phyloP scores from a whole-genome alignment of 1,140 invertebrate species.

The Tetragnatha versicolor region DNA sequence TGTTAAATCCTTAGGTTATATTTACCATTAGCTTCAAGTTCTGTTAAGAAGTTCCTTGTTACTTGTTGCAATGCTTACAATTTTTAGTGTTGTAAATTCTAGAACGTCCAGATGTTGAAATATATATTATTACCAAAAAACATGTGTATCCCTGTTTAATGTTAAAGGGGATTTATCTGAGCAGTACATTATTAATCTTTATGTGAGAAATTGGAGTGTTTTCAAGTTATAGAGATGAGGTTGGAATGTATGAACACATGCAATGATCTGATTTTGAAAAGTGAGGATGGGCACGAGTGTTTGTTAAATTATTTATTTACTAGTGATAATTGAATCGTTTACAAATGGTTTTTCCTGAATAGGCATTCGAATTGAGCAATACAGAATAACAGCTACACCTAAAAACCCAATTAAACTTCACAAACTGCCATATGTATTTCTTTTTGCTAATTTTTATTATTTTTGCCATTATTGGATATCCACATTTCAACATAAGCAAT shows the following conservation, averaged over 20 bases:
- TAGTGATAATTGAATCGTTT: too few relatives aligned
- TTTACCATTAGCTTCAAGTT: neutral
- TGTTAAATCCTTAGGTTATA: neutral
- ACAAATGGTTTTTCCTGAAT: too few relatives aligned
- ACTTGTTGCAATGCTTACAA: neutral
- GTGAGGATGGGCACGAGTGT: neutral
- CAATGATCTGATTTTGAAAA: neutral
- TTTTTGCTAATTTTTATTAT: too few relatives aligned
- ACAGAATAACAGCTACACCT: too few relatives aligned
- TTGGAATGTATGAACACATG: neutral
- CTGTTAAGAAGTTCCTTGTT: neutral
- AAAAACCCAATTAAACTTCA: too few relatives aligned
- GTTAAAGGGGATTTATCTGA: constrained; percentile 14
- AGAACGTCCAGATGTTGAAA: constrained; percentile 21
- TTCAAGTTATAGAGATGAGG: neutral
- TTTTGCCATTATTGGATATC: too few relatives aligned
- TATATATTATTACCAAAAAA: neutral
- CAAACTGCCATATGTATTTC: too few relatives aligned
- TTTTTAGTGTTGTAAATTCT: constrained; percentile 10
- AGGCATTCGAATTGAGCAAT: too few relatives aligned
- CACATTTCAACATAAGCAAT: too few relatives aligned
- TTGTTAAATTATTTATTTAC: too few relatives aligned
- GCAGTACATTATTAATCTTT: neutral
- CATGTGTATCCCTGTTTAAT: constrained; percentile 25
- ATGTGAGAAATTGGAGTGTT: neutral